Evolutionary conservation across 2,797 vertebrate genomes (phyloP), one percentile per base, ranked within the genome.

Genomic region (Cirrhinus mrigala): DNA sequence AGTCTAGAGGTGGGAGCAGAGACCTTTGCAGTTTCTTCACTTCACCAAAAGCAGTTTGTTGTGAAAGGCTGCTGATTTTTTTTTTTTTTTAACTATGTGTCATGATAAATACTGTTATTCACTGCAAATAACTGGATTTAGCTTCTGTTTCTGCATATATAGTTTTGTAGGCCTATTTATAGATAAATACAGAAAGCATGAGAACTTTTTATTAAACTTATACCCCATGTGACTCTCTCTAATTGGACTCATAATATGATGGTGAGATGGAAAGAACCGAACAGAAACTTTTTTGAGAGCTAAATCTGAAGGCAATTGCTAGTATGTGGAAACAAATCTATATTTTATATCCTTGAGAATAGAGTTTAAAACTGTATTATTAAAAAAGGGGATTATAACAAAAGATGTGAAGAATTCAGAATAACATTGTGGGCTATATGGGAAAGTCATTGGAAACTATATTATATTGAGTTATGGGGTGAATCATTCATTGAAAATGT

Each of bases 1-100:
- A 94, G 90, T 89, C 90, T 27, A 89, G 90, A 91, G 73, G 89
- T 86, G 89, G 87, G 85, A 90, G 88, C 90, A 90, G 86, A 74
- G 85, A 92, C 90, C 85, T 88, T 79, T 40, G 18, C 79, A 73
- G 75, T 84, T 84, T 79, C 75, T 79, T 71, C 64, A 71, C 75
- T 84, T 79, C 52, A 12, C 52, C 37, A 79, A 58, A 60, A 29
- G 8, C 18, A 58, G 64, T 24, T 60, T 79, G 69, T 52, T 82
- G 64, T 70, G 75, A 70, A 79, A 84, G n/a, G 52, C n/a, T 69
- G 33, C n/a, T 22, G 44, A 3, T 60, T 58, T 22, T 56, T 16
- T 29, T 54, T 71, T 24, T 27, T 18, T 54, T 68, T 76, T 1
- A 56, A 68, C 48, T 44, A 18, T 66, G 10, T 54, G 33, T 48